Evolutionary conservation across 2,888 invertebrate species (phyloP).

Genomic region (Sericinus montela): DNA sequence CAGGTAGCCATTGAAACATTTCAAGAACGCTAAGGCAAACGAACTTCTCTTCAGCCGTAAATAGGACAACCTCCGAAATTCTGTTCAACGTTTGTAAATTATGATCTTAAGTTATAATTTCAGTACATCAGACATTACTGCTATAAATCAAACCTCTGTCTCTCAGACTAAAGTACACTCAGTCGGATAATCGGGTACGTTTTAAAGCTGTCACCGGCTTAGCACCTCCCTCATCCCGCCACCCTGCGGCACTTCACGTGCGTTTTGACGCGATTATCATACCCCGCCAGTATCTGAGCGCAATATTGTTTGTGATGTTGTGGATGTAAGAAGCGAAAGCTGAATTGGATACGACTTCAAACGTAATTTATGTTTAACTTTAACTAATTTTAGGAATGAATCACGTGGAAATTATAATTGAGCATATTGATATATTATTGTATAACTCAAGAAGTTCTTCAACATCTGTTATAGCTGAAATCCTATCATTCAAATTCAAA

Average conservation of each 20-base stretch:
- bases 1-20: too few species aligned
- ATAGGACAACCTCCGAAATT: too few species aligned
- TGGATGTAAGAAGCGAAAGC: slow-evolving; percentile 23
- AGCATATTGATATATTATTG: too few species aligned
- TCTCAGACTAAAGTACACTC: slow-evolving; percentile 56
- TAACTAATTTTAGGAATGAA: too few species aligned
- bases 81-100: neutral
- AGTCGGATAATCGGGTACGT: slow-evolving; percentile 69
- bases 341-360: slow-evolving; percentile 33
- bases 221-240: slow-evolving; percentile 34
- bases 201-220: slow-evolving; percentile 74
- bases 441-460: too few species aligned
- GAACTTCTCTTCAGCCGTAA: too few species aligned
- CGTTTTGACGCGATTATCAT: slow-evolving; percentile 80
- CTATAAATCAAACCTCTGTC: slow-evolving; percentile 60
- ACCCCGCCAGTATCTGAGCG: slow-evolving; percentile 71
- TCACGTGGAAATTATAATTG: too few species aligned
- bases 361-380: neutral
- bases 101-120: neutral
- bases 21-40: too few species aligned
- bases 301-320: slow-evolving; percentile 64
- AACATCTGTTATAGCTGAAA: too few species aligned
- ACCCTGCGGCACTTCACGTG: slow-evolving; percentile 66
- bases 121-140: slow-evolving; percentile 22
- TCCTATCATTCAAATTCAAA: too few species aligned